Evolutionary conservation across 2,888 invertebrate genomes (phyloP).

Genomic region (Hypomecis atomaria): DNA sequence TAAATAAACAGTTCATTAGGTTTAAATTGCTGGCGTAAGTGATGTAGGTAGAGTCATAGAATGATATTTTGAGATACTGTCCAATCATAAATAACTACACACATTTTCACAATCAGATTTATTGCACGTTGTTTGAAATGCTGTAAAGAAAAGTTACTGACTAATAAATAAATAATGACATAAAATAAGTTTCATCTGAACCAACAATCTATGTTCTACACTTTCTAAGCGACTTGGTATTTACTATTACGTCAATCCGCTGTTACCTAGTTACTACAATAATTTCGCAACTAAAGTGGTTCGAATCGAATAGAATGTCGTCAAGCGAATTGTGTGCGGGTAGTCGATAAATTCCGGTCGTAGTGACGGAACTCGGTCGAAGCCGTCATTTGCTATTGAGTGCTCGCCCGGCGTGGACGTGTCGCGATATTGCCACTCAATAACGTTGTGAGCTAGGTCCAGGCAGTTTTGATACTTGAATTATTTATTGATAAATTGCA

Average conservation of each 20-base stretch:
- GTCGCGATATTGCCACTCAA: conserved; percentile 49
- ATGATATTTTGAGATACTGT: no score
- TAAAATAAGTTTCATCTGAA: no score
- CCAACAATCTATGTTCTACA: no score
- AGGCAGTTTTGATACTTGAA: conserved; percentile 3
- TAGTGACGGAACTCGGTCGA: conserved; percentile 63
- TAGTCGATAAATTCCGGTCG: conserved; percentile 69
- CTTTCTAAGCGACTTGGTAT: neutral
- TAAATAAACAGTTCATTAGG: neutral
- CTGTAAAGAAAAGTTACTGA: no score
- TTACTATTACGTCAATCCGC: neutral
- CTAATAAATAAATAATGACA: no score
- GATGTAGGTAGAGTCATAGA: no score
- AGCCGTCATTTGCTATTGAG: conserved; percentile 60
- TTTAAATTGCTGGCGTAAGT: no score
- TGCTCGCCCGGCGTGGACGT: conserved; percentile 45
- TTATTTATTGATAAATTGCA: neutral
- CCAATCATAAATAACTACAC: no score
- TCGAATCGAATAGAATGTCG: conserved; percentile 50
- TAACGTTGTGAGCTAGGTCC: conserved; percentile 33
- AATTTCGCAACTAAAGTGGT: conserved; percentile 52
- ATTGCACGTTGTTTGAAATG: no score
- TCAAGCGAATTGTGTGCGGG: conserved; percentile 62
- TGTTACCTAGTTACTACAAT: conserved; percentile 37
- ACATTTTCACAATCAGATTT: no score